Evolutionary conservation across 2,113 vertebrate species (phyloP), one percentile per base, ranked within the genome.

Genomic region (Typhlomys cinereus): DNA sequence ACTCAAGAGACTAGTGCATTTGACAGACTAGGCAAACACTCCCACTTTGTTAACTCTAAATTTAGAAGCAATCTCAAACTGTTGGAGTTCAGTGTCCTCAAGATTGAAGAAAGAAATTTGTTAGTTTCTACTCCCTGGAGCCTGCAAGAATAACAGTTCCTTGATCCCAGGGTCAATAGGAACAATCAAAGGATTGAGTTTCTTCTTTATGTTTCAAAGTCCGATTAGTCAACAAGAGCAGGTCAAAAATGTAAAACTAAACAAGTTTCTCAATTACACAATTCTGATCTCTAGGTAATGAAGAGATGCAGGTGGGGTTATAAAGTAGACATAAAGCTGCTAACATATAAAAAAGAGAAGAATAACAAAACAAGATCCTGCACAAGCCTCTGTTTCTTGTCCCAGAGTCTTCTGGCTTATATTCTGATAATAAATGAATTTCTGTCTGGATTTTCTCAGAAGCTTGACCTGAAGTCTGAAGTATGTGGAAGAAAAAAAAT

Each of bases 11-110:
- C 85, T 54, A 82, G 52, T 71, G 41, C 91, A 73, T 87, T 90
- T 91, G 50, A 93, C 44, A 71, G 36, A 84, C 66, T 84, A 80
- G 73, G 78, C 7, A 90, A 94, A 86, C 75, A 80, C 88, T 82
- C 36, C 23, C 83, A 78, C 25, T 90, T 87, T 7, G 54, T 18
- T 46, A 87, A 70, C 90, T 95, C 69, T 90, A 89, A 88, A 90
- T 96, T 88, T 90, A 86, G 69, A 87, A 88, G 15, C 46, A 90
- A 74, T 23, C 12, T 66, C 88, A 62, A 94, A 64, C 78, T 85
- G 10, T 67, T 78, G 64, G 25, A 89, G 29, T 12, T 84, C 76
- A 92, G 18, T 57, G 52, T 73, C 44, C 44, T 74, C 50, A 70
- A 59, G 7, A 46, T 25, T 89, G 39, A 82, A 90, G 92, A 74